Evolutionary conservation across 2,888 invertebrate species (phyloP).

Genomic region (Pinctada fucata): DNA sequence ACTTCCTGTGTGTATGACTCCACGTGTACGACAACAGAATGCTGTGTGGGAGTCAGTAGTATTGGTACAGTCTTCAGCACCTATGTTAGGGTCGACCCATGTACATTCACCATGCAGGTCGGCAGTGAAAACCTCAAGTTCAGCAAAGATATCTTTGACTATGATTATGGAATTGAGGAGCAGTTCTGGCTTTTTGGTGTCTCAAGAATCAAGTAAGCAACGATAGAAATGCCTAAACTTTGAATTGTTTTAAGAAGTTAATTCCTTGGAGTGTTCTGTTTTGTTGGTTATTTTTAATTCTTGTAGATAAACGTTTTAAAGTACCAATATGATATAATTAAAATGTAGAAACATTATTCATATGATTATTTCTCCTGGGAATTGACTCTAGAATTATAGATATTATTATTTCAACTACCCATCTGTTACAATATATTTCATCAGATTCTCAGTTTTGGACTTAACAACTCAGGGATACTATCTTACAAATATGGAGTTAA

Average conservation of each 20-base stretch:
- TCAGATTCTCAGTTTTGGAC: constrained; percentile 34
- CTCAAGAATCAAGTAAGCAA: background rate
- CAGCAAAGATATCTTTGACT: background rate
- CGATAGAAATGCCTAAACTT: background rate
- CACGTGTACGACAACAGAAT: background rate
- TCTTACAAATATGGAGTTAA: constrained; percentile 27
- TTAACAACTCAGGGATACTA: constrained; percentile 29
- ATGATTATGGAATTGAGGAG: background rate
- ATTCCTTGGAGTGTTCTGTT: too few species aligned
- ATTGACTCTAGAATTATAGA: too few species aligned
- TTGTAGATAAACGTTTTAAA: too few species aligned
- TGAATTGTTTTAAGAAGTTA: too few species aligned
- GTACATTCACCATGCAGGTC: background rate
- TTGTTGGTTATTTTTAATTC: too few species aligned
- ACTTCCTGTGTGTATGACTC: background rate
- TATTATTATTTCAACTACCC: too few species aligned
- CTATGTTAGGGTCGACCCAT: background rate
- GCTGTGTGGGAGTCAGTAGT: constrained; percentile 1
- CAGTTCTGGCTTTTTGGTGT: constrained; percentile 14
- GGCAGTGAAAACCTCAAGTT: constrained; percentile 9
- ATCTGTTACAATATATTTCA: background rate
- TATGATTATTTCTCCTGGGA: too few species aligned
- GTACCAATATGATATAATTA: too few species aligned
- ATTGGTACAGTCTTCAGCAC: constrained; percentile 9
- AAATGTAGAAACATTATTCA: too few species aligned